These are phyloP conservation scores for Strongylocentrotus purpuratus DNA, from an alignment of 35 echinoderm and acorn worm genomes.

Conservation along the genomic window DNA sequence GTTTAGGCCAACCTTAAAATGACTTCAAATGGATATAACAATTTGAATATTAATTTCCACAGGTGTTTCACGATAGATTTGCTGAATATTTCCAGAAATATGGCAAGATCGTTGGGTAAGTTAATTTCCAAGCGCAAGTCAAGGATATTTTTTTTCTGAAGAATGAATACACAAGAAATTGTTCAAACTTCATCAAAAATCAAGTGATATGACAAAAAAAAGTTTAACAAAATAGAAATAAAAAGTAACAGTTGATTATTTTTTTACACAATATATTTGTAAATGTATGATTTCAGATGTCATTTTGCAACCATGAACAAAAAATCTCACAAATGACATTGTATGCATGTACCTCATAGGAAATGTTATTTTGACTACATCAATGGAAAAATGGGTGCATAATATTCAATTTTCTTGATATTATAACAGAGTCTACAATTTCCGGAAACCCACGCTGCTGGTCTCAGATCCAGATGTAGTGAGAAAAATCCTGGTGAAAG, in stretches of 20 bases:
- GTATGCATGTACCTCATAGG: neutral
- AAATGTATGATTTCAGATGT: too few species aligned
- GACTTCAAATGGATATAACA: too few species aligned
- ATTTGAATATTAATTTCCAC: neutral
- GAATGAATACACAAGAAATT: too few species aligned
- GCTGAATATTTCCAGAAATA: constrained; percentile 53
- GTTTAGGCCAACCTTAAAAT: too few species aligned
- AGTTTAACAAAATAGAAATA: too few species aligned
- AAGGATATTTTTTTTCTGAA: too few species aligned
- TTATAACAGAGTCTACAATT: constrained; percentile 48
- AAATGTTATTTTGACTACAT: neutral
- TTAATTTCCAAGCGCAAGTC: neutral
- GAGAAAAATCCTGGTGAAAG: constrained; percentile 47
- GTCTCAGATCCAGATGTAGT: constrained; percentile 51
- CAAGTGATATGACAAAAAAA: too few species aligned
- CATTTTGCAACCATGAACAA: too few species aligned
- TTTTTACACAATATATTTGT: too few species aligned
- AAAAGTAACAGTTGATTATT: too few species aligned
- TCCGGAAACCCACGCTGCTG: constrained; percentile 46
- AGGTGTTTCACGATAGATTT: constrained; percentile 34
- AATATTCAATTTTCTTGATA: neutral
- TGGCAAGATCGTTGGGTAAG: constrained; percentile 60
- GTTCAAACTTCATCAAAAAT: too few species aligned
- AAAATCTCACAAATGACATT: neutral
- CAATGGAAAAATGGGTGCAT: neutral